phyloP scores from a whole-genome alignment of 2,888 invertebrate species.

The Saturnia japonica region DNA sequence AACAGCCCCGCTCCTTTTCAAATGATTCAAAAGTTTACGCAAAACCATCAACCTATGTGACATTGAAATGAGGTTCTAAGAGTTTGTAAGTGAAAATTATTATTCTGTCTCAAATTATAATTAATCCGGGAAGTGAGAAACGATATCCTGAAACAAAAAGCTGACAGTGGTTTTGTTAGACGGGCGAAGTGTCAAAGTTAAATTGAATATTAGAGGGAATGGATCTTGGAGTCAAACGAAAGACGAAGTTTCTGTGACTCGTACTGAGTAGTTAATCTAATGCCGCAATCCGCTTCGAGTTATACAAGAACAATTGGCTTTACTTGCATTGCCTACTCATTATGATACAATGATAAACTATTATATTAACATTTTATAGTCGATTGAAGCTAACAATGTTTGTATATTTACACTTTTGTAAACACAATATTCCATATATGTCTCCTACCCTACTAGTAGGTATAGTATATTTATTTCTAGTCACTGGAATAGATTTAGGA shows the following conservation, averaged over 20 bases:
- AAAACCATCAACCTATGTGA: slow-evolving; percentile 22
- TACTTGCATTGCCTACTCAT: slow-evolving; percentile 67
- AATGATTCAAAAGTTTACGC: not conserved
- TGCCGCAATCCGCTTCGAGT: slow-evolving; percentile 75
- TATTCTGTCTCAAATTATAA: slow-evolving; percentile 44
- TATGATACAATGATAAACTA: slow-evolving; percentile 39
- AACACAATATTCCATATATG: not conserved
- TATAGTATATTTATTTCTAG: not conserved
- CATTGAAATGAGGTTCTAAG: slow-evolving; percentile 31
- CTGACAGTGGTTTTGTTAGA: slow-evolving; percentile 70
- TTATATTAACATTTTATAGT: slow-evolving; percentile 8
- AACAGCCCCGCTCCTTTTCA: slow-evolving; percentile 2
- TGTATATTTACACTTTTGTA: too few species aligned
- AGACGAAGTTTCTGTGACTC: slow-evolving; percentile 65
- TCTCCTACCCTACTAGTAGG: not conserved
- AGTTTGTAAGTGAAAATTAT: slow-evolving; percentile 42
- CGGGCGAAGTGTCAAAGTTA: slow-evolving; percentile 80
- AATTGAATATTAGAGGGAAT: slow-evolving; percentile 81
- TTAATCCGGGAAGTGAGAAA: slow-evolving; percentile 49
- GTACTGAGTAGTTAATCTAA: slow-evolving; percentile 77
- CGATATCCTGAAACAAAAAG: slow-evolving; percentile 64
- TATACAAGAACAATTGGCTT: slow-evolving; percentile 69
- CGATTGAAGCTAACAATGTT: not conserved
- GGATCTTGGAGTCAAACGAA: slow-evolving; percentile 58
- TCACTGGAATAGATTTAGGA: not conserved